Evolutionary conservation across 2,113 vertebrate species (phyloP), one percentile per base, ranked within the genome.

Genomic region (Jacana jacana): DNA sequence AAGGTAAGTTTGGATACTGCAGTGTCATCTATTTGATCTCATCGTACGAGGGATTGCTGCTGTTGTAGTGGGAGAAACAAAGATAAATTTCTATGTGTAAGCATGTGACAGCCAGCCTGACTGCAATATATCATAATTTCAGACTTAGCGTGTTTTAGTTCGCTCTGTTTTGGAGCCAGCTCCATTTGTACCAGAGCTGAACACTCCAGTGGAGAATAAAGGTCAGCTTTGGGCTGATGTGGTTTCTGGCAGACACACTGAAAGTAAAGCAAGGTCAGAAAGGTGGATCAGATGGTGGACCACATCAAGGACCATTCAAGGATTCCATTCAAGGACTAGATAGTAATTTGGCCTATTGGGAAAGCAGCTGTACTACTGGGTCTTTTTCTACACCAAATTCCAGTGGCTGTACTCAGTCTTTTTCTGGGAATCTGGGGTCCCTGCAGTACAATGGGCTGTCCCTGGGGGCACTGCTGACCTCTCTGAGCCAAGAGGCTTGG

Each of bases 401-500:
- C 27, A 80, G 73, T 61, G 64, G 17, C 27, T 0, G 1, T 2
- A 0, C 61, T 88, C 66, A 37, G 54, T 64, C 30, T 82, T 86
- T 86, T 52, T 42, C 60, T 89, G 60, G 69, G 49, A 71, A 35
- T 28, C 46, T 35, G 51, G 18, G 42, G 35, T 54, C 64, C 27
- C 54, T 71, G 75, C 0, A 4, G 35, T 18, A 4, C 0, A 4
- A 15, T 2, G 17, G 69, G 17, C 55, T 57, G 61, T 39, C 14
- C 33, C 55, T 33, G 49, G 39, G 44, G 20, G 18, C 17, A 20
- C 51, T 40, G 39, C 37, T 0, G 2, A 31, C 35, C 20, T 61
- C 63, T 54, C 76, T 0, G 4, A 54, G 35, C 18, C 22, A n/a
- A 51, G 64, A 0, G 0, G 5, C 14, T 66, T 7, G 0, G 23